These are phyloP conservation scores for Zeugodacus cucurbitae DNA, from an alignment of 1,140 invertebrate genomes.

Conservation along the genomic window DNA sequence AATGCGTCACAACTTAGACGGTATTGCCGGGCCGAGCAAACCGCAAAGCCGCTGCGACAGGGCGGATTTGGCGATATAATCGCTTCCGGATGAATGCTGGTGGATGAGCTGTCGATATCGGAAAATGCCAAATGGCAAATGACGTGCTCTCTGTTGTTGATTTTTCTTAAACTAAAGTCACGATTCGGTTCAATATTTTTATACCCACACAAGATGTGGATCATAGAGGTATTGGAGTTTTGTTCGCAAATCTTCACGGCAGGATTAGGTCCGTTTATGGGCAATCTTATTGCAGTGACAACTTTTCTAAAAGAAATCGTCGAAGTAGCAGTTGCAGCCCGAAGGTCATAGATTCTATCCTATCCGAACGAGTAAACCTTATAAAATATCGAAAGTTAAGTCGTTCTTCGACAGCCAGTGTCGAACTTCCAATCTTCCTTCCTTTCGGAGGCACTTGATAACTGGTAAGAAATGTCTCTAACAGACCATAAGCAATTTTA, in stretches of 20 bases:
- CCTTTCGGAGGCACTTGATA: too few relatives aligned
- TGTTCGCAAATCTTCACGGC: neutral
- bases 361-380: too few relatives aligned
- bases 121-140: neutral
- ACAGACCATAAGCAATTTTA: too few relatives aligned
- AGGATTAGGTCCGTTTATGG: too few relatives aligned
- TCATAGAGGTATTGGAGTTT: neutral
- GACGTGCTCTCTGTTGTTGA: neutral
- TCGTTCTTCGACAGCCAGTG: too few relatives aligned
- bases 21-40: neutral
- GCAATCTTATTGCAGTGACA: too few relatives aligned
- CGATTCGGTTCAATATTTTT: neutral
- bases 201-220: neutral
- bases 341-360: too few relatives aligned
- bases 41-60: neutral
- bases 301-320: too few relatives aligned
- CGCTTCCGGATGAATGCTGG: conserved; percentile 27
- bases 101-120: conserved; percentile 2
- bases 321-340: too few relatives aligned
- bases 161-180: neutral
- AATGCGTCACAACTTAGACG: neutral
- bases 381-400: too few relatives aligned
- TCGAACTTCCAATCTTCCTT: too few relatives aligned
- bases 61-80: conserved; percentile 22
- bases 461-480: too few relatives aligned